A percentile compares a stretch with the other conserved stretches of the same genome.
Evolutionary conservation across 1,140 invertebrate species (phyloP).

Genomic region (Microvelia longipes): DNA sequence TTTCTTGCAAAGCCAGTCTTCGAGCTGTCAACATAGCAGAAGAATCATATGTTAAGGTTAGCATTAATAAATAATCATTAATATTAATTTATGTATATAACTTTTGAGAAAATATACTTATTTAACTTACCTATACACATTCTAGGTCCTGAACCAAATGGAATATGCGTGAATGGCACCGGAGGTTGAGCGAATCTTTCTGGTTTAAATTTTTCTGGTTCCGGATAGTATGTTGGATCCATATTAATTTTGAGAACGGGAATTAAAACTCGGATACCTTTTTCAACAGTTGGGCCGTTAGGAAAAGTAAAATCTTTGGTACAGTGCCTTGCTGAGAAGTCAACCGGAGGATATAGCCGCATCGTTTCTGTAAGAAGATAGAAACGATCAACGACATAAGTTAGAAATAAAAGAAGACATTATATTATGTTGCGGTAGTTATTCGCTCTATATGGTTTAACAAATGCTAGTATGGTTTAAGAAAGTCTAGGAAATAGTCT

Average conservation of each 20-base stretch:
- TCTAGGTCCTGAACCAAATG: constrained; percentile 45
- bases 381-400: too few species aligned
- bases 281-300: constrained; percentile 29
- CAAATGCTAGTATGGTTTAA: too few species aligned
- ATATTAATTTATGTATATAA: too few species aligned
- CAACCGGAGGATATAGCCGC: constrained; percentile 33
- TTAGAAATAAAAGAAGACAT: too few species aligned
- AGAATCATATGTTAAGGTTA: too few species aligned
- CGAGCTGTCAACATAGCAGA: too few species aligned
- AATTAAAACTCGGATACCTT: constrained; percentile 38
- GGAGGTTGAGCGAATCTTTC: constrained; percentile 36
- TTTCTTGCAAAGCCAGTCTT: constrained; percentile 4
- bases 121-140: constrained; percentile 42
- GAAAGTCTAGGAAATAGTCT: too few species aligned
- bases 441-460: too few species aligned
- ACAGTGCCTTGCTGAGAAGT: constrained; percentile 30
- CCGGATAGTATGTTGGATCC: constrained; percentile 38
- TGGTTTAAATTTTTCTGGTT: constrained; percentile 38
- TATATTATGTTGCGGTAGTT: too few species aligned
- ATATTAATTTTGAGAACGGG: constrained; percentile 40
- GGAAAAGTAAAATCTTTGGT: constrained; percentile 35
- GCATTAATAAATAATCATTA: too few species aligned
- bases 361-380: constrained; percentile 42
- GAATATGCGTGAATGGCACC: constrained; percentile 29
- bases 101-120: too few species aligned